phyloP scores from a whole-genome alignment of 2,888 invertebrate species.

The Caenorhabditis sp. region DNA sequence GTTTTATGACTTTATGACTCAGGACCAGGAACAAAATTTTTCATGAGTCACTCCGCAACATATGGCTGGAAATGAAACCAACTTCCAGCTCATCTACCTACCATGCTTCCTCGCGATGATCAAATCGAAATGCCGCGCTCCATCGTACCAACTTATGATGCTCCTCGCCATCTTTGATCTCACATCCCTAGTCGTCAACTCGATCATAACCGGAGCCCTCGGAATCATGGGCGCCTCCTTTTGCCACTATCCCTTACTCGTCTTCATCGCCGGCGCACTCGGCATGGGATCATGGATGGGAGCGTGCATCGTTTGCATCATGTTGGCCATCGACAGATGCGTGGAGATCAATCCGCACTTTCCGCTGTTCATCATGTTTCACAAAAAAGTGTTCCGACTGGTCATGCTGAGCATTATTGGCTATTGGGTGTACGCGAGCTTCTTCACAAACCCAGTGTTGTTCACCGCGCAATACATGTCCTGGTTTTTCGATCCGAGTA shows the following conservation, averaged over 20 bases:
- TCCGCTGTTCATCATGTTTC: background rate
- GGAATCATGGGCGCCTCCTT: conserved; percentile 30
- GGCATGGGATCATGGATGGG: conserved; percentile 52
- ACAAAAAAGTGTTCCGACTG: background rate
- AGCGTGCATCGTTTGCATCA: conserved; percentile 33
- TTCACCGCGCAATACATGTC: conserved; percentile 30
- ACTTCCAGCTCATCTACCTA: conserved; percentile 27
- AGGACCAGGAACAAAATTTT: too few relatives aligned
- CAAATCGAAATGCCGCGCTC: conserved; percentile 12
- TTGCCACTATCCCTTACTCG: conserved; percentile 36
- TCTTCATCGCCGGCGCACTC: conserved; percentile 35
- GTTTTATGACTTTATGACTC: too few relatives aligned
- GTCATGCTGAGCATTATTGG: conserved; percentile 12
- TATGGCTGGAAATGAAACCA: too few relatives aligned
- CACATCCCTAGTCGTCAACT: conserved; percentile 36
- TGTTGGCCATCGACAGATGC: conserved; percentile 44
- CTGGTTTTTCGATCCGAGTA: conserved; percentile 37
- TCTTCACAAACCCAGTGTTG: conserved; percentile 37
- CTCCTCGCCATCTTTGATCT: conserved; percentile 47
- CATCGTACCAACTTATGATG: conserved; percentile 42
- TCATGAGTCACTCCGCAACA: too few relatives aligned
- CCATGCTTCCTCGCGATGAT: conserved; percentile 47
- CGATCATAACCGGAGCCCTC: conserved; percentile 36
- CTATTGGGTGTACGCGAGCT: conserved; percentile 17
- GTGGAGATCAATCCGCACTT: conserved; percentile 29